These are phyloP conservation scores for Eidolon dupreanum DNA, from an alignment of 2,797 vertebrate genomes.

Conservation along the genomic window DNA sequence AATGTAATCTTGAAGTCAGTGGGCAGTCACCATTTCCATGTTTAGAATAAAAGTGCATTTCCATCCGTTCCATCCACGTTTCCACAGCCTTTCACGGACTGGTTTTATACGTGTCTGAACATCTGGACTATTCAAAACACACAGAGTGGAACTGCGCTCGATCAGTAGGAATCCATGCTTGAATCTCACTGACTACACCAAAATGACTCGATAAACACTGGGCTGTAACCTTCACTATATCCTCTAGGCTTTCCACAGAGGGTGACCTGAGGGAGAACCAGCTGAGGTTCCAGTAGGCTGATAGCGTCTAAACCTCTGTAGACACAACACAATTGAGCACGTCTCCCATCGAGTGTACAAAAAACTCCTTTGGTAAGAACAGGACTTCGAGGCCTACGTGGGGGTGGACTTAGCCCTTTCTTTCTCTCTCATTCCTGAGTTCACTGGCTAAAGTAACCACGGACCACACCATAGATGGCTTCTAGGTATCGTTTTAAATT, in stretches of 20 bases:
- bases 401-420: background rate
- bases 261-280: constrained; percentile 45
- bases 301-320: background rate
- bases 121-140: background rate
- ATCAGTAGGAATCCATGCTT: background rate
- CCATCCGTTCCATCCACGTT: background rate
- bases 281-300: constrained; percentile 52
- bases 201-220: background rate
- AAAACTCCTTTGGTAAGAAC: background rate
- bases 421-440: background rate
- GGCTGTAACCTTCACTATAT: fast-evolving
- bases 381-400: background rate
- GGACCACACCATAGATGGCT: background rate
- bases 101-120: background rate
- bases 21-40: background rate
- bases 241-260: constrained; percentile 22
- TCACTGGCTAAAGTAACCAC: background rate
- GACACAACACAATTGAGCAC: background rate
- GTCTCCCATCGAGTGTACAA: background rate
- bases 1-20: background rate
- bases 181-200: background rate
- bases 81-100: background rate
- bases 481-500: background rate
- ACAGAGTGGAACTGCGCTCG: background rate
- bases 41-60: background rate